phyloP scores from a whole-genome alignment of 2,797 vertebrate genomes.

The Megaceryle alcyon region DNA sequence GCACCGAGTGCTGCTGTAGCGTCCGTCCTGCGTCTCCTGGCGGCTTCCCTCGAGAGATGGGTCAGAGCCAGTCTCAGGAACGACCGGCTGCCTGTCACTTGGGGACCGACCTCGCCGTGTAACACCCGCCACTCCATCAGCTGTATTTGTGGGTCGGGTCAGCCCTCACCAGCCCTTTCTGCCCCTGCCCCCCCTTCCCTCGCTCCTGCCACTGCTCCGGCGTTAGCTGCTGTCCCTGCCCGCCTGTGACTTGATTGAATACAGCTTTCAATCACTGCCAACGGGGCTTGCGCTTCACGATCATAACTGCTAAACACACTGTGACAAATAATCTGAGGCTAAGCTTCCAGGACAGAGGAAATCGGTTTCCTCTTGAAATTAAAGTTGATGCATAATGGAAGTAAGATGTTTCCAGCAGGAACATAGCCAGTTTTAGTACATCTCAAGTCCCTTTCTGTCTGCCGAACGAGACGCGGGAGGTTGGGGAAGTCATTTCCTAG shows the following conservation, averaged over 20 bases:
- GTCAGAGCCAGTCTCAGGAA: fast-evolving
- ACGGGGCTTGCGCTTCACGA: not conserved
- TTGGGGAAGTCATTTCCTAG: conserved; percentile 41
- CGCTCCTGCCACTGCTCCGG: fast-evolving
- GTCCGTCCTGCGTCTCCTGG: not conserved
- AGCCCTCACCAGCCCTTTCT: not conserved
- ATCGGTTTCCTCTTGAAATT: conserved; percentile 47
- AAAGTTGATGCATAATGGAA: conserved; percentile 72
- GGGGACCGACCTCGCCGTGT: not conserved
- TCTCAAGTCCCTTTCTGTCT: not conserved
- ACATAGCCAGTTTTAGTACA: not conserved
- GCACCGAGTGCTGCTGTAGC: not conserved
- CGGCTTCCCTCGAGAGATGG: not conserved
- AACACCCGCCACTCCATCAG: fast-evolving
- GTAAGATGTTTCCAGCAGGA: conserved; percentile 58
- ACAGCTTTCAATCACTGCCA: conserved; percentile 22
- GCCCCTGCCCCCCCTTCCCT: not conserved
- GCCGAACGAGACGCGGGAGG: not conserved
- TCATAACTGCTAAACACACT: not conserved
- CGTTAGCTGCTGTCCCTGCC: not conserved
- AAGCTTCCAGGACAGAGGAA: conserved; percentile 70
- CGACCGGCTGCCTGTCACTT: fast-evolving
- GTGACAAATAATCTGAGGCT: conserved; percentile 56
- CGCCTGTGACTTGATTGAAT: not conserved
- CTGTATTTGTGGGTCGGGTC: fast-evolving